These are phyloP conservation scores for Platerodrilus igneus DNA, from an alignment of 2,888 invertebrate species.

Conservation along the genomic window DNA sequence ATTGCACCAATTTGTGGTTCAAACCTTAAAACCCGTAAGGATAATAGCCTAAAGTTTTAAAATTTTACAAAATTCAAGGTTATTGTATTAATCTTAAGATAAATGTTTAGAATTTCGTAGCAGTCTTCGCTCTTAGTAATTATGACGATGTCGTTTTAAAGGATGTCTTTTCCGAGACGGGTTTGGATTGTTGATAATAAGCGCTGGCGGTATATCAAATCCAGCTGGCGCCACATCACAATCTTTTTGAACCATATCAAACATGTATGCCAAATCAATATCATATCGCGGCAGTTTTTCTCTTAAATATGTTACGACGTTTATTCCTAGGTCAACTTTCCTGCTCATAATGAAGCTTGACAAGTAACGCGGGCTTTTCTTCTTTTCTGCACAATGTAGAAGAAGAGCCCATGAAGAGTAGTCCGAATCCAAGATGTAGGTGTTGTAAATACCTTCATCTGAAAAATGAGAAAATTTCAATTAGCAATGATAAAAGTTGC, in stretches of 20 bases:
- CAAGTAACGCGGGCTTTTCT: slow-evolving; percentile 70
- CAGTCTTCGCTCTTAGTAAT: too few species aligned
- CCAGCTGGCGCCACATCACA: slow-evolving; percentile 52
- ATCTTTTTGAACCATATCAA: slow-evolving; percentile 71
- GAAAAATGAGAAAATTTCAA: slow-evolving; percentile 34
- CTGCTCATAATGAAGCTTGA: slow-evolving; percentile 78
- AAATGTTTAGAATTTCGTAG: too few species aligned
- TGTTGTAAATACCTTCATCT: slow-evolving; percentile 87
- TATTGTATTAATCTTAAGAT: too few species aligned
- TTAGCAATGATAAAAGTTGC: background rate
- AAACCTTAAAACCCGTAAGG: too few species aligned
- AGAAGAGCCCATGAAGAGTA: slow-evolving; percentile 78
- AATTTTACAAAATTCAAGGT: too few species aligned
- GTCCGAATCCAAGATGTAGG: slow-evolving; percentile 80
- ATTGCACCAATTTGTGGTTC: too few species aligned
- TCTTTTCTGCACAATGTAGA: slow-evolving; percentile 82
- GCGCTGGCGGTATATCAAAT: slow-evolving; percentile 38
- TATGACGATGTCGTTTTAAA: slow-evolving; percentile 45
- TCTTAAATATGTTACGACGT: slow-evolving; percentile 70
- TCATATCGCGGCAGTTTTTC: slow-evolving; percentile 76
- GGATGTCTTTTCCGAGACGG: slow-evolving; percentile 46
- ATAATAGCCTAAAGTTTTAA: too few species aligned
- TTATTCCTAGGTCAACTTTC: slow-evolving; percentile 55
- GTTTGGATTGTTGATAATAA: slow-evolving; percentile 33
- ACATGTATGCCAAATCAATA: slow-evolving; percentile 81